These are phyloP conservation scores for Callithrix jacchus DNA, from an alignment of 2,113 vertebrate species.

Conservation along the genomic window DNA sequence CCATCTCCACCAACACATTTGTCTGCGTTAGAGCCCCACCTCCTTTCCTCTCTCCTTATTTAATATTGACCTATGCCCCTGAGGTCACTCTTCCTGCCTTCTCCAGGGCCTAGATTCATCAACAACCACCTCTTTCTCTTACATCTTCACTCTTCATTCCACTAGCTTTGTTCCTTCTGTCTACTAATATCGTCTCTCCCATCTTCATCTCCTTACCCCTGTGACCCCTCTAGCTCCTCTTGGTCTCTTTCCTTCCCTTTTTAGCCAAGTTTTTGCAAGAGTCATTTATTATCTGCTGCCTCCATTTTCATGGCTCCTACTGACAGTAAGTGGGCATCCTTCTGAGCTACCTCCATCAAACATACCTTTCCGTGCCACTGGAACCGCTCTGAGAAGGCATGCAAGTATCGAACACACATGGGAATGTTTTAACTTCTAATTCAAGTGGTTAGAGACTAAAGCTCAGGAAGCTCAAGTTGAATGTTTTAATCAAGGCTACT, in stretches of 20 bases:
- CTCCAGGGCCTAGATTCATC: neutral
- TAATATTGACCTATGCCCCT: neutral
- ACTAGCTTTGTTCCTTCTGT: neutral
- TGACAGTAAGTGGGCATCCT: neutral
- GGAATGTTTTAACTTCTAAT: neutral
- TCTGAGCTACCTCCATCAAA: neutral
- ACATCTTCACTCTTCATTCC: no score
- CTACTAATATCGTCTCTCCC: neutral
- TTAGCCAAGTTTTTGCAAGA: neutral
- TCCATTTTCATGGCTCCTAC: neutral
- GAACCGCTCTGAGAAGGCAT: neutral
- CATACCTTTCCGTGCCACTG: neutral
- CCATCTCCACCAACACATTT: neutral
- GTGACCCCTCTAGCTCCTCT: neutral
- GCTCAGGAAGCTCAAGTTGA: neutral
- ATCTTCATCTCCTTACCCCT: neutral
- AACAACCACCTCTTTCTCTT: neutral
- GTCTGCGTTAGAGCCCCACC: neutral
- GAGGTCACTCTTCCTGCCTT: neutral
- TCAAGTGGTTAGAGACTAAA: neutral
- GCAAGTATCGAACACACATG: neutral
- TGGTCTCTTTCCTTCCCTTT: neutral
- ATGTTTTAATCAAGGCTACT: neutral
- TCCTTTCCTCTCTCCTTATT: neutral
- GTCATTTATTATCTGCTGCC: neutral